Evolutionary conservation across 2,797 vertebrate species (phyloP).

Genomic region (Tolypeutes matacus): DNA sequence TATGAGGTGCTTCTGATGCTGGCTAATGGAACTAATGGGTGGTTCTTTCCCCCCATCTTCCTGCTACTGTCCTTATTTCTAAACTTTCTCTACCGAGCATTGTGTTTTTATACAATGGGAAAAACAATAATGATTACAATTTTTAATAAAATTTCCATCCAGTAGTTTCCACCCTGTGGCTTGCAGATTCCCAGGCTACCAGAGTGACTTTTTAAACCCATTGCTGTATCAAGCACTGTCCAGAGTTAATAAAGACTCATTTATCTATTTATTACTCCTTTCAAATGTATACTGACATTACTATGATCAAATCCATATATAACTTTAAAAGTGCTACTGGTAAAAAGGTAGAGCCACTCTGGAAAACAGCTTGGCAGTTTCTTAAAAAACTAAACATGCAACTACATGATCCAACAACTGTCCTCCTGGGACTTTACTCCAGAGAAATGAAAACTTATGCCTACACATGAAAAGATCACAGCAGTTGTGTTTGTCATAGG

Average conservation of each 20-base stretch:
- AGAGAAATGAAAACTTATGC: neutral
- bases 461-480: neutral
- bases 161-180: neutral
- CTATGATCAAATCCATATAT: neutral
- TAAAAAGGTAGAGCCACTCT: neutral
- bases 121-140: neutral
- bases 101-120: neutral
- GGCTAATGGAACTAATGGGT: neutral
- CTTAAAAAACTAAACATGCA: neutral
- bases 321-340: neutral
- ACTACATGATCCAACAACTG: neutral
- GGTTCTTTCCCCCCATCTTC: neutral
- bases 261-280: neutral
- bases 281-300: neutral
- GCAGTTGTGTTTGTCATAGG: neutral
- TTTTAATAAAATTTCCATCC: neutral
- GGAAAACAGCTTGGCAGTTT: neutral
- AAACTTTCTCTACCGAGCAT: neutral
- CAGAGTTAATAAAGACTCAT: neutral
- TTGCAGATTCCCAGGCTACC: neutral
- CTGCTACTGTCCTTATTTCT: conserved; percentile 12
- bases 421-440: neutral
- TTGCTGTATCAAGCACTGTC: neutral
- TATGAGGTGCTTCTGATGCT: neutral
- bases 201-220: neutral